A percentile compares a stretch with the other conserved stretches of the same genome.
Conservation (phyloP, 2,113 vertebrate species). For the Colius striatus region DNA sequence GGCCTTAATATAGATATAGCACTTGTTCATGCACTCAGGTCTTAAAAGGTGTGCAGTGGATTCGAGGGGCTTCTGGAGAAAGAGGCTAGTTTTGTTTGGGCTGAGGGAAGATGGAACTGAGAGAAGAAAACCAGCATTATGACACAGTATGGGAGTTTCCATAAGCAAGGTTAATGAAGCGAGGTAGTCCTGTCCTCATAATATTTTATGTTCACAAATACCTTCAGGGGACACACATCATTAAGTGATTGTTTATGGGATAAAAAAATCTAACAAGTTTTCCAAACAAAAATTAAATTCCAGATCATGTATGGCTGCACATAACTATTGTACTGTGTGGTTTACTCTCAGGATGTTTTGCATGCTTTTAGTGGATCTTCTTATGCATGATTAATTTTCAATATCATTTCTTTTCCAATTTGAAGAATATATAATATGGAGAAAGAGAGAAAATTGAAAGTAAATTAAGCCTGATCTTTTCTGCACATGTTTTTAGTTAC, state of each 20-base stretch:
- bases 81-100: neutral
- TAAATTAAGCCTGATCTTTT: neutral
- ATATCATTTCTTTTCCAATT: neutral
- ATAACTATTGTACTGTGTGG: neutral
- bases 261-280: neutral
- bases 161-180: neutral
- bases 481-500: neutral
- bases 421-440: neutral
- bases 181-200: neutral
- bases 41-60: neutral
- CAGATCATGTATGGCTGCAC: neutral
- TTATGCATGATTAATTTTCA: neutral
- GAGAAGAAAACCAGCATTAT: neutral
- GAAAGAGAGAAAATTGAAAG: neutral
- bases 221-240: neutral
- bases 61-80: neutral
- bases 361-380: neutral
- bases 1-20: neutral
- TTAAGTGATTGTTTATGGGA: neutral
- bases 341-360: neutral
- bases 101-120: neutral
- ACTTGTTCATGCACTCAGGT: neutral
- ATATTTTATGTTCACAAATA: neutral
- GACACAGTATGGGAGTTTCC: neutral
- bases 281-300: neutral